Evolutionary conservation across 30 jellyfish, hydroid and myxozoan species (phyloP).

Genomic region (Clytia hemisphaerica): DNA sequence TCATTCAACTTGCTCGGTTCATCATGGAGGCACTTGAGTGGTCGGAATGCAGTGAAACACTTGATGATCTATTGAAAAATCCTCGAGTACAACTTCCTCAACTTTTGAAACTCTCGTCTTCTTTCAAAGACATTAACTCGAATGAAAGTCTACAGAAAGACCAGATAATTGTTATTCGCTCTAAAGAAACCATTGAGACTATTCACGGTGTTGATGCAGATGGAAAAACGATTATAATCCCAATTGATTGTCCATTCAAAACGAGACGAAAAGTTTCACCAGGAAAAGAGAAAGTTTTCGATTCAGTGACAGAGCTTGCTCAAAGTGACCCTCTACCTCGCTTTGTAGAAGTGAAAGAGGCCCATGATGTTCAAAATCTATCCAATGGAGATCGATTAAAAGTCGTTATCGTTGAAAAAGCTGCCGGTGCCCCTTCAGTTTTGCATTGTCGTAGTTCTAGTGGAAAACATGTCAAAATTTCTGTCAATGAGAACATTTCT

Average conservation of each 20-base stretch:
- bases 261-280: slow-evolving; percentile 28
- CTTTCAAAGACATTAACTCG: background rate
- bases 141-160: slow-evolving; percentile 50
- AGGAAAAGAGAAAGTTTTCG: slow-evolving; percentile 38
- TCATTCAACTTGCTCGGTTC: no score
- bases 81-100: slow-evolving; percentile 31
- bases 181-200: slow-evolving; percentile 51
- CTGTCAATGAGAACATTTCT: slow-evolving; percentile 37
- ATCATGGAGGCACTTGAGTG: slow-evolving; percentile 22
- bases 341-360: slow-evolving; percentile 54
- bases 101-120: slow-evolving; percentile 11
- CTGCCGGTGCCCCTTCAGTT: slow-evolving; percentile 64
- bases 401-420: slow-evolving; percentile 60
- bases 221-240: slow-evolving; percentile 47
- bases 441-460: slow-evolving; percentile 67
- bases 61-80: slow-evolving; percentile 23
- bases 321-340: slow-evolving; percentile 54
- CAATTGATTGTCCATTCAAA: slow-evolving; percentile 58
- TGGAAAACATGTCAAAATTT: slow-evolving; percentile 75
- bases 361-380: slow-evolving; percentile 2
- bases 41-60: slow-evolving; percentile 18
- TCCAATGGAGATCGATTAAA: slow-evolving; percentile 70
- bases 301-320: slow-evolving; percentile 39
- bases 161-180: slow-evolving; percentile 55
- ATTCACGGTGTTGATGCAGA: slow-evolving; percentile 51